Conservation (phyloP, 2,888 invertebrate genomes). For the Nudaria mundana region DNA sequence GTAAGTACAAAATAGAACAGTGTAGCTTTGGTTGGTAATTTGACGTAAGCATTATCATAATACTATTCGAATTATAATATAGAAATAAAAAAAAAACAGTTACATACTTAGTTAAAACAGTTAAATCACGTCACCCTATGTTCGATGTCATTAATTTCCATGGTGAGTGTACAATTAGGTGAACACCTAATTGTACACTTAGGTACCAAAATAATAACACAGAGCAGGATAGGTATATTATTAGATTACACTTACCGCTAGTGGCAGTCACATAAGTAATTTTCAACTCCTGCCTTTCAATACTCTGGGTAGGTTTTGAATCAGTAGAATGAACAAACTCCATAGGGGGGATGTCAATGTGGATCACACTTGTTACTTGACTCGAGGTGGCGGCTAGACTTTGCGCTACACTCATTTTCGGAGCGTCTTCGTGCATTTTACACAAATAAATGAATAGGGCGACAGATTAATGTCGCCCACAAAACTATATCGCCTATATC, state of each 20-base stretch:
- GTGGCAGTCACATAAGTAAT: conserved; percentile 82
- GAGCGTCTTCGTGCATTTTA: conserved; percentile 86
- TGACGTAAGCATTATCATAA: neutral
- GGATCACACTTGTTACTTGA: conserved; percentile 72
- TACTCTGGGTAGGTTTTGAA: conserved; percentile 71
- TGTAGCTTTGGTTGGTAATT: neutral
- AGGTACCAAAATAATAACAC: conserved; percentile 9
- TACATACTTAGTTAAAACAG: conserved; percentile 10
- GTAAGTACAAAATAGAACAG: neutral
- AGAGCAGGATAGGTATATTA: conserved; percentile 25
- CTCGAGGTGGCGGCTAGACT: conserved; percentile 84
- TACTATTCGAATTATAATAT: neutral
- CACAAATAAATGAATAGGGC: conserved; percentile 70
- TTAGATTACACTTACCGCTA: conserved; percentile 82
- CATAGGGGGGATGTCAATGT: conserved; percentile 61
- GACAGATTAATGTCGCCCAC: conserved; percentile 51
- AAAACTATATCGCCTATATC: conserved; percentile 60
- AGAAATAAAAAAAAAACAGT: conserved; percentile 3
- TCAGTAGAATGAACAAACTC: conserved; percentile 72
- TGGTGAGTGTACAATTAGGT: no score
- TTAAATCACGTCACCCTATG: no score
- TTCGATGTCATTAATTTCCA: no score
- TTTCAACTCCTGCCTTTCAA: conserved; percentile 82
- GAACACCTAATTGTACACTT: no score
- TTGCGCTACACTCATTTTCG: conserved; percentile 84